A percentile compares a stretch with the other conserved stretches of the same genome.
phyloP scores from a whole-genome alignment of 2,888 invertebrate genomes.

The Ethmia dodecea region DNA sequence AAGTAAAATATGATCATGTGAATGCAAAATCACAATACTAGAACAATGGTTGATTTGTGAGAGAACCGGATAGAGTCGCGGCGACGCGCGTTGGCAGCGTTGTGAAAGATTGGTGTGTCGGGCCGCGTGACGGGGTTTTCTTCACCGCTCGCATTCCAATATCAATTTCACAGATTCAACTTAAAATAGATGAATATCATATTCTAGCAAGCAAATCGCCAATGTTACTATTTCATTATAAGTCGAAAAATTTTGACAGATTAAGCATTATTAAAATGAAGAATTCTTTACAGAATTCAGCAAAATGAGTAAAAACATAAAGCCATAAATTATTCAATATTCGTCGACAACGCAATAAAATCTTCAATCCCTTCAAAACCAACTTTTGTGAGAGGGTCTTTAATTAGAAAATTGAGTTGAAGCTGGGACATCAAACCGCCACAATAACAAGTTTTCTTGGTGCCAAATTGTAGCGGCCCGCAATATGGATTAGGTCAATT shows the following conservation, averaged over 20 bases:
- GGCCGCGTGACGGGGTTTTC: constrained; percentile 36
- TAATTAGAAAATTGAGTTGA: constrained; percentile 48
- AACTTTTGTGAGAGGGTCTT: constrained; percentile 41
- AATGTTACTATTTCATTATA: no score
- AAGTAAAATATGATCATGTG: no score
- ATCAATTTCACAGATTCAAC: constrained; percentile 50
- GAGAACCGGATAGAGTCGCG: constrained; percentile 37
- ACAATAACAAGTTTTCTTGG: constrained; percentile 44
- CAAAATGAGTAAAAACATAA: no score
- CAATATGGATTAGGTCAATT: constrained; percentile 66
- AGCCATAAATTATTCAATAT: no score
- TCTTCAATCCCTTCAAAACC: constrained; percentile 29
- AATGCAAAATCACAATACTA: no score
- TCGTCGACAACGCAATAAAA: constrained; percentile 31
- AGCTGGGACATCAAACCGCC: constrained; percentile 41
- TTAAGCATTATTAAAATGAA: no score
- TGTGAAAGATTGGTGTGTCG: constrained; percentile 59
- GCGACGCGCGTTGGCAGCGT: no score
- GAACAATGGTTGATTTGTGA: constrained; percentile 50
- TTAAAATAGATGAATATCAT: constrained; percentile 19
- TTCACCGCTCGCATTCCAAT: constrained; percentile 29
- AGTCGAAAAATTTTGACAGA: no score
- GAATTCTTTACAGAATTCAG: no score
- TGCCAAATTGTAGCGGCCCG: constrained; percentile 34
- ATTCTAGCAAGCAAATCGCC: constrained; percentile 9